phyloP scores from a whole-genome alignment of 2,888 invertebrate species.

The Dolichopus griseipennis region DNA sequence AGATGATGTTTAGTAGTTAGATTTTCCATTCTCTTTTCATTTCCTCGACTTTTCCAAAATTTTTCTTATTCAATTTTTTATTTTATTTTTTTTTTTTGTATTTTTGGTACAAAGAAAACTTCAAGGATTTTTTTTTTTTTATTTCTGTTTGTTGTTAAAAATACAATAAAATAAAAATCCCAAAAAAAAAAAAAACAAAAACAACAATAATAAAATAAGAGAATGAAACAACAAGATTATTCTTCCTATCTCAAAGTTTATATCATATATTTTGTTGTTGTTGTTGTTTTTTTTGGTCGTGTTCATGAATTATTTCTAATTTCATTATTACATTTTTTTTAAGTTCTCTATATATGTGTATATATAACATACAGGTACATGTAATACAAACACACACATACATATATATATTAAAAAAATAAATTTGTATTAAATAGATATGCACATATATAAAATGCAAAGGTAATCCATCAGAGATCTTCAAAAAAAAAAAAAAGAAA shows the following conservation, averaged over 20 bases:
- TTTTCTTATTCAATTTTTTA: background rate
- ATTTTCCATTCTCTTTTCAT: background rate
- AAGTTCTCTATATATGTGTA: too few species aligned
- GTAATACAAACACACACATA: background rate
- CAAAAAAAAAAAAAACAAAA: background rate
- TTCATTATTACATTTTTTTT: slow-evolving; percentile 1
- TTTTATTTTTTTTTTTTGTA: background rate
- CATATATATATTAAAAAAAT: background rate
- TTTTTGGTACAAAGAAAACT: background rate
- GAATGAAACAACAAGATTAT: background rate
- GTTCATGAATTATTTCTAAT: slow-evolving; percentile 6
- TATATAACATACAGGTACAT: background rate
- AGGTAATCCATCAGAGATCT: slow-evolving; percentile 6
- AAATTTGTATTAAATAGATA: too few species aligned
- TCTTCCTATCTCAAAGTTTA: background rate
- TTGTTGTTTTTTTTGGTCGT: background rate
- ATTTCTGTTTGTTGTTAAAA: background rate
- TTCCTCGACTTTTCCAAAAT: too few species aligned
- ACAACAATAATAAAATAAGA: background rate
- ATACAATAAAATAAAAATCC: slow-evolving; percentile 3
- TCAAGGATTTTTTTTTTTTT: slow-evolving; percentile 4
- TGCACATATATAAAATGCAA: background rate
- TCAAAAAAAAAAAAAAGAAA: background rate
- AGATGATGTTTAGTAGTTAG: background rate
- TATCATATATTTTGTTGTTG: background rate